These are phyloP conservation scores for Ostrea edulis DNA, from an alignment of 1,140 invertebrate species.

Conservation along the genomic window DNA sequence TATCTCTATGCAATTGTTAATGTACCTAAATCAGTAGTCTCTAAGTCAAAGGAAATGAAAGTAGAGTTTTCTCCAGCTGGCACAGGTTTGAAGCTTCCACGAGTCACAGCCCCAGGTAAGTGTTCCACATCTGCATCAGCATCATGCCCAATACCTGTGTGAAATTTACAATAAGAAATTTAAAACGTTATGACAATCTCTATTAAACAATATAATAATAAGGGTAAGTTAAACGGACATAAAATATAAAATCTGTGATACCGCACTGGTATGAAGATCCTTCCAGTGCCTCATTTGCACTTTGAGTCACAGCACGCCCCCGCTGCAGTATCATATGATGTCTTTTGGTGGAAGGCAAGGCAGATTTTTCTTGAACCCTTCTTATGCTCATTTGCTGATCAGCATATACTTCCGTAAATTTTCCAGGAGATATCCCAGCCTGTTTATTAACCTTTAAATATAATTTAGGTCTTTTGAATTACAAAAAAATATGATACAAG, in stretches of 20 bases:
- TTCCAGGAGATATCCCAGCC: slow-evolving; percentile 48
- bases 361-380: neutral
- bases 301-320: slow-evolving; percentile 41
- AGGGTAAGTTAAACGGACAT: neutral
- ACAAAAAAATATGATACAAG: neutral
- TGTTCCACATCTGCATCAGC: slow-evolving; percentile 21
- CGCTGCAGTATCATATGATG: slow-evolving; percentile 38
- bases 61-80: neutral
- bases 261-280: slow-evolving; percentile 45
- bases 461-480: neutral
- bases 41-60: slow-evolving; percentile 24
- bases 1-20: neutral
- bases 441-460: neutral
- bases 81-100: neutral
- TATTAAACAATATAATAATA: neutral
- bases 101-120: slow-evolving; percentile 41
- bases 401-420: slow-evolving; percentile 42
- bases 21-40: slow-evolving; percentile 37
- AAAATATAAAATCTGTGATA: neutral
- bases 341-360: slow-evolving; percentile 36
- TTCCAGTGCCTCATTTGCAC: slow-evolving; percentile 40
- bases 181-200: neutral
- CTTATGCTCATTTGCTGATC: neutral
- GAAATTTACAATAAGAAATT: neutral
- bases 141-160: slow-evolving; percentile 27